Base-by-base conservation (phyloP, 2,797 vertebrate species). In the Sebastolobus alascanus region DNA sequence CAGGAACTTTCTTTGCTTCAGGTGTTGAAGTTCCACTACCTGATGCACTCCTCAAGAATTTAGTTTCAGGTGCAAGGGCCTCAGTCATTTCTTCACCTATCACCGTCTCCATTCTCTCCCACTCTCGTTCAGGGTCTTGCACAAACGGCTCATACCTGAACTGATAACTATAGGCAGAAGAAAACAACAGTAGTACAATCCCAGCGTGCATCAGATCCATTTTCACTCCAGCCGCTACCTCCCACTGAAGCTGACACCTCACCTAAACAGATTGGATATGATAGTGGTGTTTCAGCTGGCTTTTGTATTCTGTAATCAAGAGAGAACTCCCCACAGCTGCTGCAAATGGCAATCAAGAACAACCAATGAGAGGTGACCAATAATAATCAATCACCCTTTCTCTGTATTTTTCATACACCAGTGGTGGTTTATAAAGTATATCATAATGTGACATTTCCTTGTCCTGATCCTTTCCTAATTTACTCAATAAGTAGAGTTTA, bases 181-280 rank as follows among this genome's bases (percentile, higher is more conserved):
- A 84, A 75, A 56, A 59, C 8, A 91, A 1, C 3, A 90, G 20
- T 4, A 92, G 55, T 6, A 92, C 55, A 63, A 93, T 2, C 1
- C 75, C 63, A 63, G n/a, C 59, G 1, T 46, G 27, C 16, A 63
- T 52, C 1, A 82, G 6, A 55, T 37, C 70, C 93, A 95, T 95
- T 64, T 80, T 88, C 22, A n/a, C 22, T n/a, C 33, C 16, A 35
- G 58, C 58, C 40, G 54, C 50, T 79, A 14, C 2, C 31, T 20
- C 16, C 3, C 16, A 38, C 68, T 66, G n/a, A 14, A 2, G 4
- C 27, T n/a, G 1, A 64, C 20, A 50, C 55, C 59, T 77, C 38
- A 40, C 20, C 59, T 31, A 20, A 54, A 13, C 59, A 52, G 27
- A 20, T 1, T 1, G 5, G 14, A 8, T 13, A 1, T 5, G 2